Evolutionary conservation across 1,140 invertebrate genomes (phyloP).

Genomic region (Platorchestia sp.): DNA sequence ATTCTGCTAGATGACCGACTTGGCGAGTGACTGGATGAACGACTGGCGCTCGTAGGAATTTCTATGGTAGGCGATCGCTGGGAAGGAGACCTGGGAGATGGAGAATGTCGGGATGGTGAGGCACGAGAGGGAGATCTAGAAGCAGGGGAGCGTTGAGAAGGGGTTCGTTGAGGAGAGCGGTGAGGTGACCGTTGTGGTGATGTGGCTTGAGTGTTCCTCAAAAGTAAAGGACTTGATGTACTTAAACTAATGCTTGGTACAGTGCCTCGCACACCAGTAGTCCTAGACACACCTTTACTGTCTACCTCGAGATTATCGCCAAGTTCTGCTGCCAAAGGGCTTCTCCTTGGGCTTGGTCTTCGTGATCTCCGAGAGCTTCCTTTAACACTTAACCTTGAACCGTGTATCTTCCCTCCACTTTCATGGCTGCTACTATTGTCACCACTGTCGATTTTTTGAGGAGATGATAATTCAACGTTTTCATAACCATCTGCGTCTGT

Average conservation of each 20-base stretch:
- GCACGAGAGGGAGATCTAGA: constrained; percentile 43
- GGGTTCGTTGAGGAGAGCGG: constrained; percentile 16
- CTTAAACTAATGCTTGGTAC: constrained; percentile 58
- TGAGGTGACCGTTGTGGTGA: constrained; percentile 55
- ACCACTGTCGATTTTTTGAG: constrained; percentile 52
- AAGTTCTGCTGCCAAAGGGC: constrained; percentile 37
- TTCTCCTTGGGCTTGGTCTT: constrained; percentile 53
- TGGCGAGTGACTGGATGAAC: constrained; percentile 25
- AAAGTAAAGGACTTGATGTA: constrained; percentile 56
- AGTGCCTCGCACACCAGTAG: constrained; percentile 33
- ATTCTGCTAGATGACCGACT: constrained; percentile 50
- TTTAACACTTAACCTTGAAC: constrained; percentile 57
- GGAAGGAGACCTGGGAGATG: not conserved
- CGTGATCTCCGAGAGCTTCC: constrained; percentile 56
- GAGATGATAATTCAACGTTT: constrained; percentile 58
- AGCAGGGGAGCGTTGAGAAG: constrained; percentile 34
- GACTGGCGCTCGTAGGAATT: not conserved
- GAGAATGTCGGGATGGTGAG: constrained; percentile 19
- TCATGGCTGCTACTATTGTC: constrained; percentile 56
- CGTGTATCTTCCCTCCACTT: not conserved
- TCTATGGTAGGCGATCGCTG: constrained; percentile 35
- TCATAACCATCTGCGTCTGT: constrained; percentile 57
- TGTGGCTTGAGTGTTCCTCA: constrained; percentile 20
- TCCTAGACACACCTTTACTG: constrained; percentile 9
- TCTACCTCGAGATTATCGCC: constrained; percentile 24